Evolutionary conservation across 2,797 vertebrate genomes (phyloP), one percentile per base, ranked within the genome.

Genomic region (Diglossa cyanea): DNA sequence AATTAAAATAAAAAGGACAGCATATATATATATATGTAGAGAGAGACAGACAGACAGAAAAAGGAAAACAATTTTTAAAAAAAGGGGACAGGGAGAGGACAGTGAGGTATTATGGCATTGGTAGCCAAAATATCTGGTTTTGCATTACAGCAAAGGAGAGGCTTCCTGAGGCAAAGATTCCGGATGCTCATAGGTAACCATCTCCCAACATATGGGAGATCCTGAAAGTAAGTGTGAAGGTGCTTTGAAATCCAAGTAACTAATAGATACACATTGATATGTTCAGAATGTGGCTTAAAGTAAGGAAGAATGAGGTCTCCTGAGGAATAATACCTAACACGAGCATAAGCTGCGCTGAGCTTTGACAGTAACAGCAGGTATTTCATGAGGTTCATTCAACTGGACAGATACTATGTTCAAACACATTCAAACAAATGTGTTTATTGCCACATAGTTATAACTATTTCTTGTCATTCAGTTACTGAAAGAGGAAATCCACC

Each of bases 91-190:
- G 37, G 13, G 14, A 8, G 19, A 24, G 7, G 11, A 11, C 6
- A 84, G 21, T 45, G 58, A 54, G 11, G 21, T 51, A 55, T 40
- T 68, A 45, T 3, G 1, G 0, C 21, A 21, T n/a, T 0, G 1
- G 25, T 28, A 74, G 33, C 28, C 42, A 53, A 84, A 89, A 30
- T 1, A 58, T 55, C 31, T 28, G 16, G 8, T 73, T 85, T 58
- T 79, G 21, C 2, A 0, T 44, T 55, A 30, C 15, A 55, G 51
- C 17, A 82, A 45, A 76, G 31, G 25, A 81, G 26, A 50, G 14
- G 5, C 12, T 81, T 87, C 8, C 33, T 2, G 18, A 62, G n/a
- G 21, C 17, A 3, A 53, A 15, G 17, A 45, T 81, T 15, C 11
- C 66, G 44, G 13, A 40, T 91, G 13, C 33, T 44, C 12, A 15